Evolutionary conservation across 30 jellyfish, hydroid and myxozoan species (phyloP), one percentile per base, ranked within the genome.

Genomic region (Rhopilema esculentum): DNA sequence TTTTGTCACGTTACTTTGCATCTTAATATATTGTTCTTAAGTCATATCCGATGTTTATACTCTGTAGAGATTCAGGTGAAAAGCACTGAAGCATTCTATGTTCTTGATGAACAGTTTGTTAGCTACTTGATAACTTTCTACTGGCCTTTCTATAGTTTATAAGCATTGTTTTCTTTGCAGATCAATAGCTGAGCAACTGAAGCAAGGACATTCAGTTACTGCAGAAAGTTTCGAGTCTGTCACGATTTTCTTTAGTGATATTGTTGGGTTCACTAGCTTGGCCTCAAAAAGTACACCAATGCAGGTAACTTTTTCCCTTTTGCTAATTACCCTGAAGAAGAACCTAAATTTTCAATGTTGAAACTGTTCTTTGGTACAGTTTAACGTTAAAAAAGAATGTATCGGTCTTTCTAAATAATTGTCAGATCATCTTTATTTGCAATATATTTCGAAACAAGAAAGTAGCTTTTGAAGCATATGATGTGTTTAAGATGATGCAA

Each of bases 191-290:
- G 97, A 95, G 51, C 97, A 95, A 70, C 88, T 95, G 50, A 95
- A 95, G 66, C 90, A 79, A 61, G 99, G 99, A 0, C 91, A 87
- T 40, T 88, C 95, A 25, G 96, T 95, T 16, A 86, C 96, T 12
- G 97, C 99, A 9, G 99, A 95, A 65, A 90, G 97, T 51, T 95
- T 95, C 51, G 99, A 95, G 33, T 65, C 89, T 27, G 99, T 95
- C 15, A 95, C 97, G n/a, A 95, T 95, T 70, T 95, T 88, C 89
- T 95, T 95, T 79, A 91, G 98, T 64, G 99, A 95, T 75, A 95
- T 95, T 65, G 99, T 95, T 57, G 99, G 99, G 6, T 95, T 95
- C 57, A 95, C 99, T 21, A 62, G 93, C 32, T 84, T 95, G 21
- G 99, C 99, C 20, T 72, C 97, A 2, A 73, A 48, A 62, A 95